These are phyloP conservation scores for Betta splendens DNA, from an alignment of 2,797 vertebrate species.

Conservation along the genomic window DNA sequence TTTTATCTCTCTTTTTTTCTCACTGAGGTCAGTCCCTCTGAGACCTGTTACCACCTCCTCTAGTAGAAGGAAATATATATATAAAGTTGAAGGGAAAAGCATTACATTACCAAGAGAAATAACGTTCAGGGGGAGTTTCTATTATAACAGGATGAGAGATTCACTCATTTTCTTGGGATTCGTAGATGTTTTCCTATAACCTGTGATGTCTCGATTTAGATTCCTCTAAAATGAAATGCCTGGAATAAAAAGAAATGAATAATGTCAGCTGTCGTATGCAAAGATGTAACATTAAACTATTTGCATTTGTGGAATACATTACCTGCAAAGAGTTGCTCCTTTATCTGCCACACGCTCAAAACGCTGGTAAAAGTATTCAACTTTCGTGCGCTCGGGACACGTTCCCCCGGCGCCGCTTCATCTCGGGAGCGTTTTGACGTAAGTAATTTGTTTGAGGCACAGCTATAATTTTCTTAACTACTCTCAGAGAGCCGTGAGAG, in stretches of 20 bases:
- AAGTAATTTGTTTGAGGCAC: conserved; percentile 65
- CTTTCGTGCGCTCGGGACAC: conserved; percentile 17
- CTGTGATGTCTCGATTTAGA: background rate
- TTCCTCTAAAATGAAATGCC: background rate
- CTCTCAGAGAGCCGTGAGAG: conserved; percentile 62
- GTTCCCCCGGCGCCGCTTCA: conserved; percentile 52
- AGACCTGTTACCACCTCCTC: conserved; percentile 38
- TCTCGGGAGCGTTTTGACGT: conserved; percentile 56
- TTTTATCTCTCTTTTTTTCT: background rate
- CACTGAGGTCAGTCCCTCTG: conserved; percentile 37
- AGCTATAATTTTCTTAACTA: conserved; percentile 71
- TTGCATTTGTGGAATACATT: background rate
- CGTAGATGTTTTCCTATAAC: background rate
- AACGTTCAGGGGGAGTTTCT: background rate
- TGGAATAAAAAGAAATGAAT: background rate
- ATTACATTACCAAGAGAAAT: conserved; percentile 8
- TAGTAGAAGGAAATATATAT: background rate
- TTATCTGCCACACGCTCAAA: conserved; percentile 8
- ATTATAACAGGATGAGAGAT: background rate
- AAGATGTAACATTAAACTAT: background rate
- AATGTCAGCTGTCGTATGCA: background rate
- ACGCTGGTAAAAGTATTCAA: background rate
- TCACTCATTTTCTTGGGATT: background rate
- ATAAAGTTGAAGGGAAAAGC: conserved; percentile 30
- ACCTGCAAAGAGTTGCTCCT: background rate